Evolutionary conservation across 2,888 invertebrate genomes (phyloP).

Genomic region (Melieria omissa): DNA sequence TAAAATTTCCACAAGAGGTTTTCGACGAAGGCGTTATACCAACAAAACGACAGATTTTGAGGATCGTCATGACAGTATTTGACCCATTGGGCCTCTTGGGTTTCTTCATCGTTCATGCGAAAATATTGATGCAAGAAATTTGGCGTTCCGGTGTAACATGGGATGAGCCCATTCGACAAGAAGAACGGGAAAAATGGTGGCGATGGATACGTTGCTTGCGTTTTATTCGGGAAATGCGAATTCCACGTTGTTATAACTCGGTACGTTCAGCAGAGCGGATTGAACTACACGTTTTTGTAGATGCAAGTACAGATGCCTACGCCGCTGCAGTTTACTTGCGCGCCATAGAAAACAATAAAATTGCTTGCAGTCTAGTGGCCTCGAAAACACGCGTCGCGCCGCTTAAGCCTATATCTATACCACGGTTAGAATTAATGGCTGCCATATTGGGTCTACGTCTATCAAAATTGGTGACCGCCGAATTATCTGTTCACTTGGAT

Average conservation of each 20-base stretch:
- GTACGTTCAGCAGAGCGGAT: constrained; percentile 12
- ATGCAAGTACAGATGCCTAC: constrained; percentile 20
- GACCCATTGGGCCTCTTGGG: constrained; percentile 24
- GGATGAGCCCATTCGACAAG: constrained; percentile 10
- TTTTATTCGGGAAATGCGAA: background rate
- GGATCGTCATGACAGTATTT: constrained; percentile 25
- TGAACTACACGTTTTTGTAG: constrained; percentile 20
- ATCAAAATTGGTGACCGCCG: background rate
- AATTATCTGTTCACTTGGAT: constrained; percentile 5
- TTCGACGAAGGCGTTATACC: constrained; percentile 30
- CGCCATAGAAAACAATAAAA: background rate
- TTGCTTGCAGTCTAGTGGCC: background rate
- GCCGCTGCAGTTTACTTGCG: constrained; percentile 20
- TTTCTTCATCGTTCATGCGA: constrained; percentile 8
- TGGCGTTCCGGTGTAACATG: constrained; percentile 23
- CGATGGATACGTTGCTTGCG: constrained; percentile 8
- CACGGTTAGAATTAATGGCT: constrained; percentile 13
- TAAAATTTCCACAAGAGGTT: constrained; percentile 20
- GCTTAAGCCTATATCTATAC: constrained; percentile 8
- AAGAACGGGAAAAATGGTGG: constrained; percentile 25
- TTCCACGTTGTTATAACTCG: constrained; percentile 19
- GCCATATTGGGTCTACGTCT: constrained; percentile 18
- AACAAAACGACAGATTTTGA: constrained; percentile 34
- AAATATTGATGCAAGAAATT: constrained; percentile 25
- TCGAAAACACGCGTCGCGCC: constrained; percentile 29